Evolutionary conservation across 2,797 vertebrate genomes (phyloP).

Genomic region (Sebastes cheni): DNA sequence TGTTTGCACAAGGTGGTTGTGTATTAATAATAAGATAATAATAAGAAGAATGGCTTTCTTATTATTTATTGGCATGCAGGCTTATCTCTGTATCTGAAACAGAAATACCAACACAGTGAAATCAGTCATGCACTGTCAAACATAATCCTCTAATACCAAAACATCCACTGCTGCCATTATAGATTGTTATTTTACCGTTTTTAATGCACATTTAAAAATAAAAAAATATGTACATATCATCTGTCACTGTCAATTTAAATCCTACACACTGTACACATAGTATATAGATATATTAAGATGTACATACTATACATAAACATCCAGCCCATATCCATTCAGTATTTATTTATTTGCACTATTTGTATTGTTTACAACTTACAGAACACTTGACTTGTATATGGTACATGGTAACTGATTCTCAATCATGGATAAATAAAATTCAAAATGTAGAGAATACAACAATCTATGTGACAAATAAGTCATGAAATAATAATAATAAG

Average conservation of each 20-base stretch:
- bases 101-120: neutral
- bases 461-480: too few species aligned
- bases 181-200: neutral
- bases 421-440: too few species aligned
- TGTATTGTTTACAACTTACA: neutral
- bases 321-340: neutral
- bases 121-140: neutral
- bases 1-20: neutral
- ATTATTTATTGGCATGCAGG: neutral
- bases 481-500: too few species aligned
- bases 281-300: neutral
- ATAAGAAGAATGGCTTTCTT: accelerated
- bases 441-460: too few species aligned
- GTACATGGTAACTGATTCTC: too few species aligned
- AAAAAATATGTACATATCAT: neutral
- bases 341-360: neutral
- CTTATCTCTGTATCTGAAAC: neutral
- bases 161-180: neutral
- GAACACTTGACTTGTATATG: neutral
- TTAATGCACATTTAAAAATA: neutral
- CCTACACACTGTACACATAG: neutral
- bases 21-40: neutral
- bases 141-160: neutral
- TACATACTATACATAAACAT: neutral
- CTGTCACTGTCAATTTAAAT: neutral